These are phyloP conservation scores for Lasioglossum calceatum DNA, from an alignment of 2,888 invertebrate species.

Conservation along the genomic window DNA sequence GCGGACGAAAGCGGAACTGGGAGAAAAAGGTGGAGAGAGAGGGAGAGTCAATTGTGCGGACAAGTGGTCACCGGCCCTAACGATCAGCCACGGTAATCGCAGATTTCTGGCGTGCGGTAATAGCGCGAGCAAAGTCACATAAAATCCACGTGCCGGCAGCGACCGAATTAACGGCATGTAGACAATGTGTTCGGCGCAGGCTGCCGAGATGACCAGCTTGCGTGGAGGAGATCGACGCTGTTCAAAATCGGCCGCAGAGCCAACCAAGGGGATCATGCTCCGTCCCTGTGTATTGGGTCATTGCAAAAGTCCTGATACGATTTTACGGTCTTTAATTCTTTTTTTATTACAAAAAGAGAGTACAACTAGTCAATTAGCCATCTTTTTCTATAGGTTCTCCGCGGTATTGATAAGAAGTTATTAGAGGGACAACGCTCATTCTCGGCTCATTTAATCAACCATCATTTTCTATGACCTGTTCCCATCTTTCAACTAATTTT, in stretches of 20 bases:
- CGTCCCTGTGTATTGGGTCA: not conserved
- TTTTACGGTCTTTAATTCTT: too few species aligned
- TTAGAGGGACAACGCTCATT: too few species aligned
- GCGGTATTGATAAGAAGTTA: too few species aligned
- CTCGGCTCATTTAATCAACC: too few species aligned
- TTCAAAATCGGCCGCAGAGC: not conserved
- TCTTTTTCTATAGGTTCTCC: too few species aligned
- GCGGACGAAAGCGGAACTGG: not conserved
- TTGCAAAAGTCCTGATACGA: too few species aligned
- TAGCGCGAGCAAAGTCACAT: conserved; percentile 75
- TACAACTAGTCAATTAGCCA: too few species aligned
- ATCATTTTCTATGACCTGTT: too few species aligned
- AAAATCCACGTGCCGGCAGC: conserved; percentile 55
- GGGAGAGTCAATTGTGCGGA: conserved; percentile 67
- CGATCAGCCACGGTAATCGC: conserved; percentile 70
- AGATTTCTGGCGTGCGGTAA: conserved; percentile 76
- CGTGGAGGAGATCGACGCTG: conserved; percentile 23
- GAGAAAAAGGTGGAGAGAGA: not conserved
- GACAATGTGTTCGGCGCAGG: conserved; percentile 52
- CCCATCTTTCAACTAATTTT: too few species aligned
- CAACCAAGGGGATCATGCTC: not conserved
- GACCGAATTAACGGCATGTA: conserved; percentile 13
- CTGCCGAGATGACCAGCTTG: conserved; percentile 54
- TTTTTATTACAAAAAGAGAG: too few species aligned
- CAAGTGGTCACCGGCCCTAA: conserved; percentile 73